These are phyloP conservation scores for Solea solea DNA, from an alignment of 2,113 vertebrate species.

Conservation along the genomic window DNA sequence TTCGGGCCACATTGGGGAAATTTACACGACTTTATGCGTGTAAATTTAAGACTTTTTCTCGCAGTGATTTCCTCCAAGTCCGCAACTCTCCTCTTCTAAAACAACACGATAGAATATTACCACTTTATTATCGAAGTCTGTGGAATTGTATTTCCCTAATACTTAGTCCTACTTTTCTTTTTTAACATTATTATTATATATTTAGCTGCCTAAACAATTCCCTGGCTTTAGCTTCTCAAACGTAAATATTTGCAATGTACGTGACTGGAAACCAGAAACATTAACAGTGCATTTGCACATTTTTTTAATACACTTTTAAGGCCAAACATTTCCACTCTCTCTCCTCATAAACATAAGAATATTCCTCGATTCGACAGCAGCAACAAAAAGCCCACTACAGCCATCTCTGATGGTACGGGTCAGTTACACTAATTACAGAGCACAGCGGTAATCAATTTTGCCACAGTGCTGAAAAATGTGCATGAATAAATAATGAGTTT, in stretches of 20 bases:
- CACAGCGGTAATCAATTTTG: not conserved
- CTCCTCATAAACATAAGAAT: not conserved
- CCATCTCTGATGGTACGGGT: not conserved
- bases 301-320: not conserved
- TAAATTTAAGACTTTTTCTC: too few relatives aligned
- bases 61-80: too few relatives aligned
- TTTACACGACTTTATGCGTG: not conserved
- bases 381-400: not conserved
- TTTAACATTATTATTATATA: not conserved
- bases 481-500: constrained; percentile 19
- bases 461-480: constrained; percentile 9
- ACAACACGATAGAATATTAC: too few relatives aligned
- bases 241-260: not conserved
- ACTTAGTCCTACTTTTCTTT: too few relatives aligned
- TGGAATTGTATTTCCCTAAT: too few relatives aligned
- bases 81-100: too few relatives aligned
- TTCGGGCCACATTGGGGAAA: not conserved
- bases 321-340: not conserved
- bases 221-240: not conserved
- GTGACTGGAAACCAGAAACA: not conserved
- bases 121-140: too few relatives aligned
- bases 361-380: not conserved
- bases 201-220: not conserved
- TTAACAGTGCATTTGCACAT: not conserved
- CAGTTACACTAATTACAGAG: constrained; percentile 16